Evolutionary conservation across 2,888 invertebrate species (phyloP), one percentile per base, ranked within the genome.

Genomic region (Trachelus stipa): DNA sequence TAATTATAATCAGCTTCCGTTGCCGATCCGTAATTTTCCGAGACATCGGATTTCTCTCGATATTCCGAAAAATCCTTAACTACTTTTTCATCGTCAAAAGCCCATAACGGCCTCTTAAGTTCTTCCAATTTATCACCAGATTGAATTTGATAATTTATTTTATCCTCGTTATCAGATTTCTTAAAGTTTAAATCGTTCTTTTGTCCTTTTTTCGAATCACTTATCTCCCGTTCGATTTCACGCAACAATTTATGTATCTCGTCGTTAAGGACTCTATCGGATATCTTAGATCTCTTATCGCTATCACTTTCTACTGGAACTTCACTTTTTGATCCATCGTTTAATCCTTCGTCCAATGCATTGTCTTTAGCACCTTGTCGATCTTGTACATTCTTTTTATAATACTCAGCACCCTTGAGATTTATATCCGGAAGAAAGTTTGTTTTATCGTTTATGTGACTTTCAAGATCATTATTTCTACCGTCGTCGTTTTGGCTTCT

Each of bases 101-200:
- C 73, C 82, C 79, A 82, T 11, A 81, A 35, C 12, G 83, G 79
- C 34, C 81, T 82, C 76, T 84, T 80, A 68, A 80, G 82, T 30
- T 85, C 83, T 69, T 87, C 82, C 23, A 83, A 33, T 11, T 78
- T 73, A 79, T 84, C 82, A 6, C 40, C 40, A 35, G 68, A 74
- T 11, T 31, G 34, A 35, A 77, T 34, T 30, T 77, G 23, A 31
- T 56, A 34, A 73, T 34, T 33, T n/a, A 73, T 31, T 33, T 23
- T 73, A 31, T 37, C 33, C 23, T 34, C n/a, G 23, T 34, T 23
- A 34, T 74, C 31, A 4, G 68, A 73, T 9, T 74, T n/a, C 37
- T 74, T 68, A 9, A 34, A 12, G 15, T 12, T 68, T 33, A 75
- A 11, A 76, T 34, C 73, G 73, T 71, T 73, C 33, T 81, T 69